phyloP scores from a whole-genome alignment of 1,140 invertebrate genomes.

The Drosophila oshimai region DNA sequence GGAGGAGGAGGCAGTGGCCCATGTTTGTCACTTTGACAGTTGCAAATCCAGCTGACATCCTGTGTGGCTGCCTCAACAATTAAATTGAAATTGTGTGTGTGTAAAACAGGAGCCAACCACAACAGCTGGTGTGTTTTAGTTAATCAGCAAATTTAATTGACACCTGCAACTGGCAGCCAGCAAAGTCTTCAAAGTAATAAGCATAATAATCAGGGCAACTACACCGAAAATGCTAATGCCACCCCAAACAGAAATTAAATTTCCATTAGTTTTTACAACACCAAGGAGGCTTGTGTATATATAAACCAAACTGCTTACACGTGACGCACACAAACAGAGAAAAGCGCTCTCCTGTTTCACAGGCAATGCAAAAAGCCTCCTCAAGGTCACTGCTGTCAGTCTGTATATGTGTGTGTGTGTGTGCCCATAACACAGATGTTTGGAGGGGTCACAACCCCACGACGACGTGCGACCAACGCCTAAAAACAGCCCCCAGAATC shows the following conservation, averaged over 20 bases:
- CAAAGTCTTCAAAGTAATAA: constrained; percentile 7
- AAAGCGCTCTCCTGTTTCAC: constrained; percentile 27
- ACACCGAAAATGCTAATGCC: constrained; percentile 21
- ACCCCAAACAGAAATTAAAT: constrained; percentile 46
- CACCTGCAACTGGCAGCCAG: constrained; percentile 19
- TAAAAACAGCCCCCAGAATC: constrained; percentile 21
- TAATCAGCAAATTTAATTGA: constrained; percentile 55
- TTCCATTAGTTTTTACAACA: constrained; percentile 52
- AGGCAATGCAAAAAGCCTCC: constrained; percentile 52
- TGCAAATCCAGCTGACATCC: constrained; percentile 57
- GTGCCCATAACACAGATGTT: constrained; percentile 66
- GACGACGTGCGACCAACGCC: constrained; percentile 41
- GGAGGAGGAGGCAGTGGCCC: constrained; percentile 15
- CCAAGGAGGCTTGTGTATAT: constrained; percentile 21
- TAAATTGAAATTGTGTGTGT: constrained; percentile 64
- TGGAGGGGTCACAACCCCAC: constrained; percentile 1
- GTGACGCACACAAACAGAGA: constrained; percentile 27
- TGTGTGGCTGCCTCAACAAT: constrained; percentile 25
- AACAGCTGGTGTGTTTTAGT: constrained; percentile 20
- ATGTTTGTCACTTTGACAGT: constrained; percentile 76
- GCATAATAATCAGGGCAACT: constrained; percentile 32
- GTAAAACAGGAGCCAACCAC: constrained; percentile 4
- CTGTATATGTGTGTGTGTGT: constrained; percentile 40
- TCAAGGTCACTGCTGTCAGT: constrained; percentile 72
- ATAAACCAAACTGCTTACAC: constrained; percentile 33